These are phyloP conservation scores for Leptopilina drosophilae DNA, from an alignment of 2,888 invertebrate genomes.

Conservation along the genomic window DNA sequence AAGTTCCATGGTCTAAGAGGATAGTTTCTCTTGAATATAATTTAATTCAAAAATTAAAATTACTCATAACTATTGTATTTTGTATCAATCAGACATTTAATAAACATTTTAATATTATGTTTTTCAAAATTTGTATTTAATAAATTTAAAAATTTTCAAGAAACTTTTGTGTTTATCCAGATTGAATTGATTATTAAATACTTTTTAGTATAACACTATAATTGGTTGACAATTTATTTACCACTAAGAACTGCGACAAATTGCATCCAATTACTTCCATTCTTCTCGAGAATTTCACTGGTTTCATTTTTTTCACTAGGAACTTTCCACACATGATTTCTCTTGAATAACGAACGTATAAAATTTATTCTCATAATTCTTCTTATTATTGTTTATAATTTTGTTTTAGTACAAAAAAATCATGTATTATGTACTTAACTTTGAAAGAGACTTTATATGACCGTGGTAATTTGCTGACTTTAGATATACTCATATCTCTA, in stretches of 20 bases:
- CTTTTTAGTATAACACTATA: not conserved
- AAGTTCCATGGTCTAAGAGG: no score
- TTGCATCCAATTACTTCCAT: not conserved
- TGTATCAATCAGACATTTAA: no score
- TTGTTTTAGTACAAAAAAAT: not conserved
- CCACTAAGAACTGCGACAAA: not conserved
- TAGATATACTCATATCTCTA: not conserved
- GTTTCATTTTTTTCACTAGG: not conserved
- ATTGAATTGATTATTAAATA: no score
- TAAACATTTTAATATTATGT: no score
- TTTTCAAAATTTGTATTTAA: no score
- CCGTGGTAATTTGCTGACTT: not conserved
- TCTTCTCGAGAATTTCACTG: not conserved
- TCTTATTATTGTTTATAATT: not conserved
- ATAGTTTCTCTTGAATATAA: no score
- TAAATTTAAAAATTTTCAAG: no score
- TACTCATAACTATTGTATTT: no score
- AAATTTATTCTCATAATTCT: not conserved
- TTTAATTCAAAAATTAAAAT: no score
- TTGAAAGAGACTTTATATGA: not conserved
- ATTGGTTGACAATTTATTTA: not conserved
- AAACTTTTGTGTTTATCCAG: no score
- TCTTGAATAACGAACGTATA: not conserved
- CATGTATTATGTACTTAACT: not conserved
- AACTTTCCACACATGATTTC: conserved; percentile 4